A percentile compares a stretch with the other conserved stretches of the same genome.
Evolutionary conservation across 2,888 invertebrate species (phyloP).

Genomic region (Ephialtes manifestator): DNA sequence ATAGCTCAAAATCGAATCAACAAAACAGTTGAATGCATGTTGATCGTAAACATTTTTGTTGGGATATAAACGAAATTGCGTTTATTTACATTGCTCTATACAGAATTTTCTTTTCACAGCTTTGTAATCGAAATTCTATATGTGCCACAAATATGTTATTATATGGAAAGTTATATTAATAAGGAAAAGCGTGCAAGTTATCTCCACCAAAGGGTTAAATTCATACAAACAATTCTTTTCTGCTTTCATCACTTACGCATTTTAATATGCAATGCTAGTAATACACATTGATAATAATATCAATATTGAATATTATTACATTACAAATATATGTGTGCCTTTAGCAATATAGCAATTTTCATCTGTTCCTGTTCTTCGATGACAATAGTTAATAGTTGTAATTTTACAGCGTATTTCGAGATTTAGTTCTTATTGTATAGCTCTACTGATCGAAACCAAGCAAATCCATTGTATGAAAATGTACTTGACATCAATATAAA

Average conservation of each 20-base stretch:
- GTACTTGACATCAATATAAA: background rate
- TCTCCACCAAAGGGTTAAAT: background rate
- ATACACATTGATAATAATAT: slow-evolving; percentile 1
- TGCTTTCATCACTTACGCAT: slow-evolving; percentile 9
- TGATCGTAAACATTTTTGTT: background rate
- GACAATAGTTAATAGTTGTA: background rate
- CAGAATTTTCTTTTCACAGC: background rate
- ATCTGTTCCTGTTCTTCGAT: background rate
- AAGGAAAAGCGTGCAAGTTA: slow-evolving; percentile 13
- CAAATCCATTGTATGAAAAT: background rate
- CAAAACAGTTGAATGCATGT: background rate
- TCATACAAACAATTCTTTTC: background rate
- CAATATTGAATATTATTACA: slow-evolving; percentile 6
- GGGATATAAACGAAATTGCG: background rate
- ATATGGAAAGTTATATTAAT: background rate
- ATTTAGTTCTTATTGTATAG: background rate
- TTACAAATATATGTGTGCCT: slow-evolving; percentile 1
- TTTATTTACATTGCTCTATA: background rate
- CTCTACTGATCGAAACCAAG: slow-evolving; percentile 7
- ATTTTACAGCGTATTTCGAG: background rate
- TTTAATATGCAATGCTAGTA: background rate
- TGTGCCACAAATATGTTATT: background rate
- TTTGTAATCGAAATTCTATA: background rate
- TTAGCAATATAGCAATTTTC: slow-evolving; percentile 3
- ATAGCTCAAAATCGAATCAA: no score